Evolutionary conservation across 2,888 invertebrate species (phyloP), one percentile per base, ranked within the genome.

Genomic region (Eumacrocentrus americanus): DNA sequence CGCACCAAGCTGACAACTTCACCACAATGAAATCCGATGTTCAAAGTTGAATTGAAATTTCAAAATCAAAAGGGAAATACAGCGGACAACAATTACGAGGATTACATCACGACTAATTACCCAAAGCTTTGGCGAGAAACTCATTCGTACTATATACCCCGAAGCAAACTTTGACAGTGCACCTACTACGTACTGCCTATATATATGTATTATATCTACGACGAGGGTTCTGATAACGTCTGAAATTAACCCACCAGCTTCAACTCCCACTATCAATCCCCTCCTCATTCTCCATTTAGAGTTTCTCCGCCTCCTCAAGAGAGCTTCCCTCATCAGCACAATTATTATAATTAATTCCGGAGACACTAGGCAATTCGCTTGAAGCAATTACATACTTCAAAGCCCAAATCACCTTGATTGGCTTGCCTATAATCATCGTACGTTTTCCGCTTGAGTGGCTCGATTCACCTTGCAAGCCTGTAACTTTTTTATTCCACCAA

Each of bases 31-130:
- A n/a, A n/a, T n/a, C n/a, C n/a, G n/a, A n/a, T n/a, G 29, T 29
- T 29, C 5, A 6, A 29, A 29, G 29, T 4, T 29, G 29, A 29
- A n/a, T n/a, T n/a, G n/a, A n/a, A n/a, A n/a, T n/a, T n/a, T n/a
- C n/a, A n/a, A n/a, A 29, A 29, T 29, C 29, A 29, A 22, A 14
- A 58, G 62, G 18, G 47, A 58, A 37, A 22, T 38, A 35, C 66
- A n/a, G 61, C 50, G 69, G 67, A 70, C 70, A 71, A 76, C 74
- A 73, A 76, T 76, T 73, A 72, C 72, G 67, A 66, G 70, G 69
- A 74, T 71, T 70, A 71, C 64, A 68, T 71, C 63, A 60, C 67
- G 65, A 65, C 72, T 75, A 76, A 76, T 76, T 75, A 73, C 68
- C 66, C 56, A 58, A 50, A 65, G 65, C 67, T 65, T 60, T 60